A percentile compares a stretch with the other conserved stretches of the same genome.
phyloP scores from a whole-genome alignment of 2,797 vertebrate genomes.

The Helostoma temminkii region DNA sequence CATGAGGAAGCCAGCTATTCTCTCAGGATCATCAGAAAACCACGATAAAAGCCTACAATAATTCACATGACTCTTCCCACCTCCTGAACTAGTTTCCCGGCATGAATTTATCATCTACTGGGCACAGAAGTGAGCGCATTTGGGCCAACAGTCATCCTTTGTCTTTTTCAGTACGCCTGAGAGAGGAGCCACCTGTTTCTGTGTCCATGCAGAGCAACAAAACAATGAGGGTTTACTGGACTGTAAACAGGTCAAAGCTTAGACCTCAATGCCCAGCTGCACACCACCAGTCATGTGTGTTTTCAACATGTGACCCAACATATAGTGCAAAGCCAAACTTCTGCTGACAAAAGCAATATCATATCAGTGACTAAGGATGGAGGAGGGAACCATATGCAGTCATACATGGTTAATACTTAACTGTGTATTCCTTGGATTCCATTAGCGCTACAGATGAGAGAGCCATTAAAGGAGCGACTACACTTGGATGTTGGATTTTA shows the following conservation, averaged over 20 bases:
- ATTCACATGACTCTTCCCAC: conserved; percentile 37
- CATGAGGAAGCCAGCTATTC: conserved; percentile 21
- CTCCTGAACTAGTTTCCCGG: conserved; percentile 41
- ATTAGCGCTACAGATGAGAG: conserved; percentile 12
- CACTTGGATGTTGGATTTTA: conserved; percentile 19
- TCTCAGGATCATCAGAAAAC: conserved; percentile 43
- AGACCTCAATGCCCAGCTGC: conserved; percentile 45
- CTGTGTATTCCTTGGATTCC: background rate
- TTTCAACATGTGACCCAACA: conserved; percentile 27
- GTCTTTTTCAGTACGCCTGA: conserved; percentile 44
- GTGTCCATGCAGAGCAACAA: conserved; percentile 22
- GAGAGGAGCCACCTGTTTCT: conserved; percentile 67
- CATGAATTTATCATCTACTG: conserved; percentile 43
- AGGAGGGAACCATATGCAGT: conserved; percentile 1
- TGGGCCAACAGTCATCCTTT: conserved; percentile 51
- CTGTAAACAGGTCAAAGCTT: conserved; percentile 54
- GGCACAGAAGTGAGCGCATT: conserved; percentile 47
- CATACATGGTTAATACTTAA: background rate
- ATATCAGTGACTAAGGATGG: background rate
- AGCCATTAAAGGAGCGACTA: background rate
- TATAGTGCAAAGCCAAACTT: conserved; percentile 1
- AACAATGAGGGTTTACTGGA: conserved; percentile 65
- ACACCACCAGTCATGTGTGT: conserved; percentile 14
- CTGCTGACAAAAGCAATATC: conserved; percentile 3
- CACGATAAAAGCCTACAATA: conserved; percentile 16